These are phyloP conservation scores for Physocephala rufipes DNA, from an alignment of 2,888 invertebrate genomes.

Conservation along the genomic window DNA sequence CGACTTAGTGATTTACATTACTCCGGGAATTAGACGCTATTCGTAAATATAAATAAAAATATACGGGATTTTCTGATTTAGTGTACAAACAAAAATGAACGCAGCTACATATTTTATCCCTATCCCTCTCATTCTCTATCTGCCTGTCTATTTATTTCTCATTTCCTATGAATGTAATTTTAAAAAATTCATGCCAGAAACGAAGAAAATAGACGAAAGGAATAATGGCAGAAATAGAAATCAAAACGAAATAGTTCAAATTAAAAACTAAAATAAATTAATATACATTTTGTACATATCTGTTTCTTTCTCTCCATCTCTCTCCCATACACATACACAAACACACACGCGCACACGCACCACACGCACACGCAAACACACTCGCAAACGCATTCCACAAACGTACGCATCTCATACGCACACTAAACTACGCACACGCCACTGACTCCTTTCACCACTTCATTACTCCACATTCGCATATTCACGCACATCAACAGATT, in stretches of 20 bases:
- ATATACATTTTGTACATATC: too few species aligned
- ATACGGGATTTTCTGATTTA: not conserved
- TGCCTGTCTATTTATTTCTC: conserved; percentile 5
- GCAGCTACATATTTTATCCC: too few species aligned
- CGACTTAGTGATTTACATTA: conserved; percentile 24
- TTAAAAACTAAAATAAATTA: conserved; percentile 18
- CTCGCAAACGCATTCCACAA: not conserved
- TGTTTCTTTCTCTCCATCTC: conserved; percentile 44
- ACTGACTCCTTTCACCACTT: too few species aligned
- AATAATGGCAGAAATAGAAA: conserved; percentile 37
- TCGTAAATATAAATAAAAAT: conserved; percentile 21
- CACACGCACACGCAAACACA: conserved; percentile 42
- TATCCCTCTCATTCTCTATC: not conserved
- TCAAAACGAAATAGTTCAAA: conserved; percentile 38
- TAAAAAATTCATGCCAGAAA: not conserved
- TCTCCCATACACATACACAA: conserved; percentile 37
- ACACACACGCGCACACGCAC: conserved; percentile 38
- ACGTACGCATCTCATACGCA: too few species aligned
- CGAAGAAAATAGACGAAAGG: conserved; percentile 24
- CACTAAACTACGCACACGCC: conserved; percentile 37
- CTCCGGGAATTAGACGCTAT: conserved; percentile 31
- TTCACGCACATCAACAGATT: too few species aligned
- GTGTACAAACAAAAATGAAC: conserved; percentile 32
- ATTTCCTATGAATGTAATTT: conserved; percentile 1
- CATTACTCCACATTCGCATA: too few species aligned